phyloP scores from a whole-genome alignment of 2,888 invertebrate genomes.

The Platycheirus rosarum region DNA sequence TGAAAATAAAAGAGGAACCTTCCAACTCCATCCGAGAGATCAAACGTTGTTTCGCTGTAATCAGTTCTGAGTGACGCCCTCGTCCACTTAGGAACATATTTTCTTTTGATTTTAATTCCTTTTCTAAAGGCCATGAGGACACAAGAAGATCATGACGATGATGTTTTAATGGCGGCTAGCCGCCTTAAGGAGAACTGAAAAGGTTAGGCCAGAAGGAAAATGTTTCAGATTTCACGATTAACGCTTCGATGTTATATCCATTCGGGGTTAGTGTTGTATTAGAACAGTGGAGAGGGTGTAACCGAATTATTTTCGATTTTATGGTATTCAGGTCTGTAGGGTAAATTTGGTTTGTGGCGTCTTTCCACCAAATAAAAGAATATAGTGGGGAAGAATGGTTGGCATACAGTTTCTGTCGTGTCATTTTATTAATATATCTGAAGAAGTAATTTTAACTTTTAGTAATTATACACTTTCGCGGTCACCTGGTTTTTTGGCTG shows the following conservation, averaged over 20 bases:
- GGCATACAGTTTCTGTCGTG: too few relatives aligned
- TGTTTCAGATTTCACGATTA: conserved; percentile 70
- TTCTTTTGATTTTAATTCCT: conserved; percentile 45
- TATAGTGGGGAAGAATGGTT: too few relatives aligned
- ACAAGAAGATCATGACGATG: conserved; percentile 63
- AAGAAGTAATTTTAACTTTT: too few relatives aligned
- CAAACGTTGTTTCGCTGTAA: conserved; percentile 67
- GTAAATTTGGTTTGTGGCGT: neutral
- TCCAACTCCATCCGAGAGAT: conserved; percentile 48
- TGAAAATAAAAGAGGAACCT: conserved; percentile 39
- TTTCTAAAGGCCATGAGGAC: conserved; percentile 39
- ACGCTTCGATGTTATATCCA: conserved; percentile 46
- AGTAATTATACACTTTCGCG: too few relatives aligned
- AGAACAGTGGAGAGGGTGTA: conserved; percentile 17
- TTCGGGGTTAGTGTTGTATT: conserved; percentile 5
- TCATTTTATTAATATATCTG: too few relatives aligned
- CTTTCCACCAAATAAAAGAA: too few relatives aligned
- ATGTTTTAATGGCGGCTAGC: conserved; percentile 59
- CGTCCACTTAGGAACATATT: conserved; percentile 59
- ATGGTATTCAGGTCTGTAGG: neutral
- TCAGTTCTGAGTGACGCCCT: conserved; percentile 69
- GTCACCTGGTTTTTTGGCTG: too few relatives aligned
- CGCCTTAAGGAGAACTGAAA: conserved; percentile 26
- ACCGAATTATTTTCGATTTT: conserved; percentile 29
- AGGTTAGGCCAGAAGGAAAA: conserved; percentile 23